Evolutionary conservation across 30 jellyfish, hydroid and myxozoan species (phyloP), one percentile per base, ranked within the genome.

Genomic region (Catostylus mosaicus): DNA sequence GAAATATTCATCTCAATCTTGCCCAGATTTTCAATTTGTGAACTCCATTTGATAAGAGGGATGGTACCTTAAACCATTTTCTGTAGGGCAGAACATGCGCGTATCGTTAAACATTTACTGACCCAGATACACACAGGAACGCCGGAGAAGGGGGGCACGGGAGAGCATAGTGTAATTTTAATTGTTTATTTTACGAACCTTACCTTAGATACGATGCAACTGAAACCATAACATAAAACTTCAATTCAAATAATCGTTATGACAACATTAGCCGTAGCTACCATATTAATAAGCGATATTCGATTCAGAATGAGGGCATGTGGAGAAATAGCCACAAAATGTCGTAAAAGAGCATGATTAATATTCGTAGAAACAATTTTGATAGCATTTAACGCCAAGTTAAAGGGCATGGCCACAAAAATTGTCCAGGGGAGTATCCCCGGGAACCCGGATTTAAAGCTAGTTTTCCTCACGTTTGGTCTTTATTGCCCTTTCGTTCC

Each of bases 121-220:
- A n/a, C n/a, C n/a, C n/a, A n/a, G n/a, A n/a, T n/a, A n/a, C n/a
- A 59, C 72, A 59, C 72, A 59, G 36, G 22, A 30, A 59, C 72
- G 22, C 72, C 72, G 36, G 72, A 24, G 72, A 59, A 30, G 72
- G 72, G 72, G 72, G 72, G n/a, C n/a, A n/a, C n/a, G n/a, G n/a
- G n/a, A n/a, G n/a, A n/a, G n/a, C n/a, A n/a, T n/a, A n/a, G n/a
- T n/a, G n/a, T n/a, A n/a, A n/a, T n/a, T n/a, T n/a, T n/a, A n/a
- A n/a, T n/a, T n/a, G n/a, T n/a, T n/a, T n/a, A n/a, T n/a, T n/a
- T n/a, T n/a, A n/a, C n/a, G n/a, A n/a, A n/a, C n/a, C n/a, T n/a
- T n/a, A n/a, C n/a, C n/a, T n/a, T n/a, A n/a, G n/a, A n/a, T n/a
- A n/a, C n/a, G n/a, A n/a, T n/a, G n/a, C n/a, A n/a, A n/a, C n/a